Conservation (phyloP, 2,113 vertebrate genomes). For the Ellobius talpinus region DNA sequence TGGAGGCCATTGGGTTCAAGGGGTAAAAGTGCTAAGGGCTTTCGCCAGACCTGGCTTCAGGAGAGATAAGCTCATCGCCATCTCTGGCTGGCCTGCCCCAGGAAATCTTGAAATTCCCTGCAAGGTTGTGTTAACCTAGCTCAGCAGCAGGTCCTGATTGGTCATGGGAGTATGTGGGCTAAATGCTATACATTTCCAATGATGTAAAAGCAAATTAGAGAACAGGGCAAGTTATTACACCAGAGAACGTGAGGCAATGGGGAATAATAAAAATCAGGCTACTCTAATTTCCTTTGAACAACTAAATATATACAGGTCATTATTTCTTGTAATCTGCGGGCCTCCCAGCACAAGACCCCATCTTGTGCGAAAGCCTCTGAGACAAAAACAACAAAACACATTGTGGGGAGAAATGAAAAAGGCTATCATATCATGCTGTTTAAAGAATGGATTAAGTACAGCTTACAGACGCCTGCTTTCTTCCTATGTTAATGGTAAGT, state of each 20-base stretch:
- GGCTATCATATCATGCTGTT: constrained; percentile 70
- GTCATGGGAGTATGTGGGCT: constrained; percentile 86
- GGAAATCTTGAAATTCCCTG: constrained; percentile 79
- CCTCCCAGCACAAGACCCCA: constrained; percentile 82
- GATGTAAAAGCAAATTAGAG: constrained; percentile 88
- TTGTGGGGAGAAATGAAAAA: constrained; percentile 84
- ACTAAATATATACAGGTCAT: constrained; percentile 90
- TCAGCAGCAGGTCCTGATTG: constrained; percentile 69
- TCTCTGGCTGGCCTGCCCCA: constrained; percentile 83
- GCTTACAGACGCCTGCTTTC: not conserved
- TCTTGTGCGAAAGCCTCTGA: constrained; percentile 76
- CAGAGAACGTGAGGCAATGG: constrained; percentile 84
- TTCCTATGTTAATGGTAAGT: constrained; percentile 34
- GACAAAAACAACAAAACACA: constrained; percentile 87
- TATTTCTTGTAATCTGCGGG: constrained; percentile 87
- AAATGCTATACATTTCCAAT: constrained; percentile 85
- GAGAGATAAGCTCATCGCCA: constrained; percentile 86
- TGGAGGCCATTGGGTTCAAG: constrained; percentile 80
- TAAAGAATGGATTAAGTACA: constrained; percentile 74
- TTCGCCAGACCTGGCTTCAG: constrained; percentile 82
- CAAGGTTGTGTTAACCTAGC: constrained; percentile 74
- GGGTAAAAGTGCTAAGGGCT: constrained; percentile 84
- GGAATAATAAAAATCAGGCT: constrained; percentile 89
- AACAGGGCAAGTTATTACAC: constrained; percentile 85
- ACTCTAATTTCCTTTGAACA: constrained; percentile 90